These are phyloP conservation scores for Orestias chungarensis DNA, from an alignment of 2,797 vertebrate genomes.

Conservation along the genomic window DNA sequence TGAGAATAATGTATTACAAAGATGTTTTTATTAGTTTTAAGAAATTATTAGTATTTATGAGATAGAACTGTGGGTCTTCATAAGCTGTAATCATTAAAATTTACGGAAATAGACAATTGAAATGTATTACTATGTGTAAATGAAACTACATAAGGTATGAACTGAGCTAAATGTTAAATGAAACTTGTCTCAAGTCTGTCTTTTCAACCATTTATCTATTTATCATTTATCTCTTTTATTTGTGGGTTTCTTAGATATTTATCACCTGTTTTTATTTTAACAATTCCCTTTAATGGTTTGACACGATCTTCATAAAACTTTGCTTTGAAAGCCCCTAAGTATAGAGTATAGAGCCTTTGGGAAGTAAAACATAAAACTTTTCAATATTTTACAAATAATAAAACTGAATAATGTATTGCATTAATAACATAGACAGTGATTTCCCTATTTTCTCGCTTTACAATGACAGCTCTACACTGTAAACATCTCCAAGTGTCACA, in stretches of 20 bases:
- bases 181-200: too few relatives aligned
- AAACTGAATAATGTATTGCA: not conserved
- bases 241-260: not conserved
- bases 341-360: not conserved
- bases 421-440: not conserved
- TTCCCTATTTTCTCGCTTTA: not conserved
- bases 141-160: too few relatives aligned
- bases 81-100: too few relatives aligned
- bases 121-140: too few relatives aligned
- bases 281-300: not conserved
- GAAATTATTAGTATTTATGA: not conserved
- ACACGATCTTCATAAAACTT: not conserved
- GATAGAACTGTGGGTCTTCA: not conserved
- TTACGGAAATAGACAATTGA: too few relatives aligned
- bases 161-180: too few relatives aligned
- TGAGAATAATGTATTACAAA: too few relatives aligned
- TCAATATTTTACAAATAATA: not conserved
- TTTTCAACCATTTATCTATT: too few relatives aligned
- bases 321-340: not conserved
- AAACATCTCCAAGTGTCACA: conserved; percentile 16
- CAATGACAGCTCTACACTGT: conserved; percentile 18
- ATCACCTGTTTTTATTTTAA: not conserved
- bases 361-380: not conserved
- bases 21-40: not conserved
- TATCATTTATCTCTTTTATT: too few relatives aligned